These are phyloP conservation scores for Dynastes hyllus DNA, from an alignment of 2,888 invertebrate genomes.

Conservation along the genomic window DNA sequence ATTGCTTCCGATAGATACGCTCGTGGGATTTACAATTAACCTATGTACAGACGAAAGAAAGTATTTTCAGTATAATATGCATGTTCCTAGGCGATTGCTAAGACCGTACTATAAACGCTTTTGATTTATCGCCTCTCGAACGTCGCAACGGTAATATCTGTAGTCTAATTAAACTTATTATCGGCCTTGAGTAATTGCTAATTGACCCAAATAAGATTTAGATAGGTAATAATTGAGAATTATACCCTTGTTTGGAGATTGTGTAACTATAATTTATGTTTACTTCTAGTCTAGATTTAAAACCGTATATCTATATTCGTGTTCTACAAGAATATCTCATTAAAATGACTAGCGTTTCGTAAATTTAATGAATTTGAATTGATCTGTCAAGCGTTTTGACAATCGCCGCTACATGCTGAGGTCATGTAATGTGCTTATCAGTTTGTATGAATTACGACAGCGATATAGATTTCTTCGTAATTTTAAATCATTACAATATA, in stretches of 20 bases:
- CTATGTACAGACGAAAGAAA: not conserved
- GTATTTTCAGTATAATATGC: not conserved
- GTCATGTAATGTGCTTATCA: no score
- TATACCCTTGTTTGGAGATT: not conserved
- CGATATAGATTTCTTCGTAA: no score
- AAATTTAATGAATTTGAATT: no score
- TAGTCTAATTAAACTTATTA: conserved; percentile 14
- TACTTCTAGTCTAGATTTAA: not conserved
- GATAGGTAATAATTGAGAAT: conserved; percentile 4
- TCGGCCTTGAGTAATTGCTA: conserved; percentile 6
- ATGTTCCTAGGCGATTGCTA: not conserved
- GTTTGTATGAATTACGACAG: no score
- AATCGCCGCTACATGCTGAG: no score
- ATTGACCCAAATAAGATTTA: not conserved
- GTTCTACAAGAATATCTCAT: no score
- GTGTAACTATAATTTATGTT: not conserved
- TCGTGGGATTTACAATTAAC: conserved; percentile 6
- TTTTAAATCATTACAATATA: no score
- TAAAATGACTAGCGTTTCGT: no score
- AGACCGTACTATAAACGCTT: not conserved
- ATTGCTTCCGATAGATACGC: conserved; percentile 14
- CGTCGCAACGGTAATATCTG: not conserved
- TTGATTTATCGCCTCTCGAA: conserved; percentile 6
- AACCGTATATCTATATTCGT: no score
- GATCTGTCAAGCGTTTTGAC: no score